Evolutionary conservation across 2,888 invertebrate genomes (phyloP), one percentile per base, ranked within the genome.

Genomic region (Augochlorella aurata): DNA sequence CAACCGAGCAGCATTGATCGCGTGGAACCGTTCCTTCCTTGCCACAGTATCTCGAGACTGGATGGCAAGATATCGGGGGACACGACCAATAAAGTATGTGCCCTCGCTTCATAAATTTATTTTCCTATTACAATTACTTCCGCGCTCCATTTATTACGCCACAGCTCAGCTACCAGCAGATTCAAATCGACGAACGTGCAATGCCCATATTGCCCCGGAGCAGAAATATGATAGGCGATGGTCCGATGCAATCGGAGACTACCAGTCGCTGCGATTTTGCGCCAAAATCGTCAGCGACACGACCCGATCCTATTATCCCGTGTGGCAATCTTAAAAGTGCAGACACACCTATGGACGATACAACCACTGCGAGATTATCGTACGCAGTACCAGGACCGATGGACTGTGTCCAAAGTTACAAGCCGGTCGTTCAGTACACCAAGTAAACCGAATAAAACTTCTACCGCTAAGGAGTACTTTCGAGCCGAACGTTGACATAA

Each of bases 41-140:
- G 79, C 18, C 73, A 79, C 21, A 92, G 89, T 76, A 91, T 93
- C 44, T 69, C 75, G 8, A 77, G 90, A 12, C 89, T 93, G 0
- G 82, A 90, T 38, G 85, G 90, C 14, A 91, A 86, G 83, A 93
- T 93, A 90, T 73, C 87, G 2, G 70, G 85, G 18, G 91, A 93
- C 24, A 94, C 94, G 7, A 94, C 94, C 0, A 93, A 79, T 79
- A 93, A 93, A 90, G 94, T 94, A 82, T 7, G 82, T n/a, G 45
- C 14, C 8, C 14, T 8, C n/a, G 21, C 21, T 54, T 8, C 24
- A 3, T 2, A 8, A 0, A 9, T 8, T 16, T 29, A 1, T 9
- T 29, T 16, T 29, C 3, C 29, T 18, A 16, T 38, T 63, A 14
- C 12, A 2, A 58, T 24, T 58, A 7, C 12, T 1, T 47, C 2